Base-by-base conservation (phyloP, 2,888 invertebrate genomes). In the Patella pellucida region DNA sequence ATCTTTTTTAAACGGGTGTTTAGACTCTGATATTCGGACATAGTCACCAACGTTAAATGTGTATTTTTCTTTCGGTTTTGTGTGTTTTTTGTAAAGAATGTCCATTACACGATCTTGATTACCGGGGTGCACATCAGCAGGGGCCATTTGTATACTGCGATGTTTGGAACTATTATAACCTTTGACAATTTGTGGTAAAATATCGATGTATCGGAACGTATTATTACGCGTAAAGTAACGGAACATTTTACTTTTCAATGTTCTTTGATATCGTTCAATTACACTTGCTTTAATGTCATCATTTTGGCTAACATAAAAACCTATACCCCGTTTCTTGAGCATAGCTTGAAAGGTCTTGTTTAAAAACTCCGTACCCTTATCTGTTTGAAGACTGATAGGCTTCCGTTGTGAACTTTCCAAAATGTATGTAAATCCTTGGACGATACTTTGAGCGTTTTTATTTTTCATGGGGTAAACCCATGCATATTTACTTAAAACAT, bases 211-310 rank as follows among this genome's bases (percentile, higher is more conserved):
- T 19, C 51, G 27, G 52, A 27, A n/a, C 19, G 73, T 56, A 15
- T 72, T 56, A 11, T 70, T 71, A 15, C 56, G 41, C 68, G 78
- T 80, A 68, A 73, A 78, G 69, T 71, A 76, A 19, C 71, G 52
- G 75, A 71, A 81, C 76, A 80, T 80, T 15, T 71, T 52, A 11
- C 75, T 62, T 71, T 82, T 82, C 15, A 82, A 27, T 27, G 81
- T 82, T n/a, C 82, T 51, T 54, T 82, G 82, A 71, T 76, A 85
- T 7, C 89, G 72, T 80, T 90, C 89, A 9, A 86, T 82, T 3
- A 89, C 76, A 1, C 80, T 75, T 2, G 85, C 85, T 78, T 90
- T 89, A 7, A 83, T 80, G 52, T 85, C 84, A 4, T 52, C 19
- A 11, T 78, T 81, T 76, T 85, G 75, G 0, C 85, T 83, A 2